Percentiles rank a stretch among this genome's conserved stretches.
Conservation (phyloP, 2,797 vertebrate genomes). For the Brachymystax lenok region DNA sequence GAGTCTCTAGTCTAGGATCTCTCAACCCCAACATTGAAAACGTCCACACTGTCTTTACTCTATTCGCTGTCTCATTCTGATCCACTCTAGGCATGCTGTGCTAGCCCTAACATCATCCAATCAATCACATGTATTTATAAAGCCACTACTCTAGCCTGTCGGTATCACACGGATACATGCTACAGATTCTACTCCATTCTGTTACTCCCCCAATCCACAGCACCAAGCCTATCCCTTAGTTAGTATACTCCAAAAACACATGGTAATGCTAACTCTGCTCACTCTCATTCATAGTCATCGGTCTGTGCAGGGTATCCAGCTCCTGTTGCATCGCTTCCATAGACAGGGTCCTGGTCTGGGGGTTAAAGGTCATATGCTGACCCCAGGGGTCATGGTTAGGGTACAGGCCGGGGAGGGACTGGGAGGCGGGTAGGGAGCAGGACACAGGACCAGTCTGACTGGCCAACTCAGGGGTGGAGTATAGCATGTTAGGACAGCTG, state of each 20-base stretch:
- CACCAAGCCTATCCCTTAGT: slow-evolving; percentile 7
- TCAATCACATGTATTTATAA: background rate
- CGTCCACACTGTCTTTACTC: background rate
- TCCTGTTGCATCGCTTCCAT: slow-evolving; percentile 85
- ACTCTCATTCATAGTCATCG: slow-evolving; percentile 85
- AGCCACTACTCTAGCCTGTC: background rate
- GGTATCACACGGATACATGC: background rate
- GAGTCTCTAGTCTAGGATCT: background rate
- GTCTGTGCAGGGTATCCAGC: slow-evolving; percentile 85
- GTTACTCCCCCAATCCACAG: background rate
- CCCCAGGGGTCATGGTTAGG: slow-evolving; percentile 66
- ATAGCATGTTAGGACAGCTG: slow-evolving; percentile 75
- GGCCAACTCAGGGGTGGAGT: slow-evolving; percentile 52
- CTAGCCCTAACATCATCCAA: too few species aligned
- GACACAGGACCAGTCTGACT: slow-evolving; percentile 67
- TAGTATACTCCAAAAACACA: slow-evolving; percentile 12
- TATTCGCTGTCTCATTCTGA: too few species aligned
- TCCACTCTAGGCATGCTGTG: too few species aligned
- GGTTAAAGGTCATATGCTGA: slow-evolving; percentile 63
- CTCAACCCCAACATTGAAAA: background rate
- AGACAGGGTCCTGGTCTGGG: slow-evolving; percentile 63
- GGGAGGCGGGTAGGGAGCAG: slow-evolving; percentile 59
- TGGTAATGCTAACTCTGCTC: slow-evolving; percentile 69
- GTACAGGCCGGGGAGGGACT: slow-evolving; percentile 49
- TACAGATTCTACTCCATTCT: background rate